Evolutionary conservation across 2,888 invertebrate genomes (phyloP).

Genomic region (Hypercompe scribonia): DNA sequence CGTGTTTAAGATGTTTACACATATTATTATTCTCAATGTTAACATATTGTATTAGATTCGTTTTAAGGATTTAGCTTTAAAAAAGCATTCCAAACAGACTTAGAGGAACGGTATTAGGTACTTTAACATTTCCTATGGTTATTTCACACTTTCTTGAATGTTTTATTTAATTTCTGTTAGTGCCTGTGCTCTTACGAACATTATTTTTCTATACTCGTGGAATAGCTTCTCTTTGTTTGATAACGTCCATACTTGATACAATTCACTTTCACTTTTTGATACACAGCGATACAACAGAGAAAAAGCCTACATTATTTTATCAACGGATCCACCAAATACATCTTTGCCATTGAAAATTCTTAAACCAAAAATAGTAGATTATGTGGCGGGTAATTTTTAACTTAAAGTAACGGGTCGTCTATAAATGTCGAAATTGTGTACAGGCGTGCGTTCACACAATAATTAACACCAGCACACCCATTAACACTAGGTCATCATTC

Average conservation of each 20-base stretch:
- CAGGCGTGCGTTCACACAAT: not conserved
- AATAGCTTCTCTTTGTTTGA: too few relatives aligned
- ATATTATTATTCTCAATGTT: not conserved
- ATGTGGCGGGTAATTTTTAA: not conserved
- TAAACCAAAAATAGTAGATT: not conserved
- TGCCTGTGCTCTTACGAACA: too few relatives aligned
- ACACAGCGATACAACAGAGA: too few relatives aligned
- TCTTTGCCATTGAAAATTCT: too few relatives aligned
- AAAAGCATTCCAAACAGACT: not conserved
- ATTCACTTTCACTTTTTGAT: too few relatives aligned
- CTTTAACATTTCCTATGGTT: not conserved
- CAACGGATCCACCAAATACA: too few relatives aligned
- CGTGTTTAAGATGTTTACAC: too few relatives aligned
- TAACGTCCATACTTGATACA: too few relatives aligned
- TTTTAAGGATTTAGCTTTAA: not conserved
- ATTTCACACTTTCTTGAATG: not conserved
- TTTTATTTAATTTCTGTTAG: not conserved
- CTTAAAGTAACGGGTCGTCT: not conserved
- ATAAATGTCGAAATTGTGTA: not conserved
- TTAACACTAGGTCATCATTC: not conserved
- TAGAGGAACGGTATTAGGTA: not conserved
- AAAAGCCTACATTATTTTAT: too few relatives aligned
- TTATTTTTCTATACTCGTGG: too few relatives aligned
- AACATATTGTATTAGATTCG: not conserved
- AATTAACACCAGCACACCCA: not conserved